Conservation (phyloP, 2,797 vertebrate species). For the Enteromius anoplus region DNA sequence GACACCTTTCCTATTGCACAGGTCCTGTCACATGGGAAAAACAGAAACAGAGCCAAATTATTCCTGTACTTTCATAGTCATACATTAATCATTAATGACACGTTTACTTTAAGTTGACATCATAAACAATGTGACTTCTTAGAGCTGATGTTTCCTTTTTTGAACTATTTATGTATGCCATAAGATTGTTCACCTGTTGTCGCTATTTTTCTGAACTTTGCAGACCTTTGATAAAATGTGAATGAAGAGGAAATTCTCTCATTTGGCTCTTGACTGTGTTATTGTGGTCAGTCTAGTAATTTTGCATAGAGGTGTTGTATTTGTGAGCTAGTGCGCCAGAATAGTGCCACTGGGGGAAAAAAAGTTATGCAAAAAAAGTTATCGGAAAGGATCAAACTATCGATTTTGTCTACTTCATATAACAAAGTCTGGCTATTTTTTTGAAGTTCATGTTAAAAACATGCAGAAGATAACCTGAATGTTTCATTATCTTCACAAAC, state of each 20-base stretch:
- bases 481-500: conserved; percentile 14
- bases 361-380: background rate
- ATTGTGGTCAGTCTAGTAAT: conserved; percentile 25
- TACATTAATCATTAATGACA: conserved; percentile 9
- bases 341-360: background rate
- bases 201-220: conserved; percentile 6
- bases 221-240: conserved; percentile 33
- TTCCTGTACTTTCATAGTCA: conserved; percentile 19
- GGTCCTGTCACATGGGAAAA: background rate
- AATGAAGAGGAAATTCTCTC: conserved; percentile 21
- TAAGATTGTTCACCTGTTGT: conserved; percentile 41
- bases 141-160: background rate
- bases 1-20: conserved; percentile 10
- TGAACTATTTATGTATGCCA: conserved; percentile 42
- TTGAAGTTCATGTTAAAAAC: background rate
- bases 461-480: background rate
- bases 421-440: background rate
- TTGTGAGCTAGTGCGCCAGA: conserved; percentile 11
- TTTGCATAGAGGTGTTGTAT: conserved; percentile 29
- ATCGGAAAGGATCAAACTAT: background rate
- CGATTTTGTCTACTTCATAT: background rate
- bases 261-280: conserved; percentile 24
- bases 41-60: conserved; percentile 34
- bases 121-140: conserved; percentile 19
- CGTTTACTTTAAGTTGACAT: conserved; percentile 24